Evolutionary conservation across 2,888 invertebrate genomes (phyloP).

Genomic region (Alcis repandata): DNA sequence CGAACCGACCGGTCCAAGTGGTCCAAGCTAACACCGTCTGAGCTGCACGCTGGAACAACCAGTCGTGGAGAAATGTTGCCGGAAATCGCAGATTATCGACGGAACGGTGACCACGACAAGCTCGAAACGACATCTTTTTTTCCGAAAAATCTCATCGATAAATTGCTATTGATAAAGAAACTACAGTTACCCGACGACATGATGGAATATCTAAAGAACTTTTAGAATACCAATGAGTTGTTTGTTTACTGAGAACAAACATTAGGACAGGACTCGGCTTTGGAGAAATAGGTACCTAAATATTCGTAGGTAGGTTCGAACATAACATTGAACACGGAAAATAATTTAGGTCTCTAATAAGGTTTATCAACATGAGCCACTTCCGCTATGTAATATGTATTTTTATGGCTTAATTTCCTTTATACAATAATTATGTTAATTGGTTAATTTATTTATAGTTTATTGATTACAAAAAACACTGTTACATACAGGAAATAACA

Average conservation of each 20-base stretch:
- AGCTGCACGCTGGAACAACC: slow-evolving; percentile 54
- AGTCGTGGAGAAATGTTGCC: slow-evolving; percentile 59
- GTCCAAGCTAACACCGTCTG: slow-evolving; percentile 41
- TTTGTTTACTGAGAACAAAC: slow-evolving; percentile 14
- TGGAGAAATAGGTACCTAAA: not conserved
- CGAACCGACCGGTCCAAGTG: slow-evolving; percentile 14
- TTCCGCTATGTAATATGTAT: slow-evolving; percentile 23
- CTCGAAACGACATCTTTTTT: slow-evolving; percentile 4
- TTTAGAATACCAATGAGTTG: slow-evolving; percentile 18
- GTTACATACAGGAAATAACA: slow-evolving; percentile 24
- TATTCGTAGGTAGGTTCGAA: slow-evolving; percentile 2
- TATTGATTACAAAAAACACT: slow-evolving; percentile 7
- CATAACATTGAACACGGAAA: slow-evolving; percentile 9
- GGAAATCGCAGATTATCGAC: slow-evolving; percentile 62
- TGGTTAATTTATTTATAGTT: slow-evolving; percentile 16
- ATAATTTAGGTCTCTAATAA: slow-evolving; percentile 15
- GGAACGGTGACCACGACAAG: slow-evolving; percentile 12
- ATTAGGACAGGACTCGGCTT: not conserved
- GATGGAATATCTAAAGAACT: slow-evolving; percentile 7
- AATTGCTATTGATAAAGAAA: slow-evolving; percentile 7
- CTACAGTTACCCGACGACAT: slow-evolving; percentile 10
- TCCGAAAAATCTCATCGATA: slow-evolving; percentile 6
- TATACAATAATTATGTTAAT: slow-evolving; percentile 17
- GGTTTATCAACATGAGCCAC: slow-evolving; percentile 18
- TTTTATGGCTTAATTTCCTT: slow-evolving; percentile 34